A percentile compares a stretch with the other conserved stretches of the same genome.
Conservation (phyloP, 2,888 invertebrate species). For the Anagyrus pseudococci region DNA sequence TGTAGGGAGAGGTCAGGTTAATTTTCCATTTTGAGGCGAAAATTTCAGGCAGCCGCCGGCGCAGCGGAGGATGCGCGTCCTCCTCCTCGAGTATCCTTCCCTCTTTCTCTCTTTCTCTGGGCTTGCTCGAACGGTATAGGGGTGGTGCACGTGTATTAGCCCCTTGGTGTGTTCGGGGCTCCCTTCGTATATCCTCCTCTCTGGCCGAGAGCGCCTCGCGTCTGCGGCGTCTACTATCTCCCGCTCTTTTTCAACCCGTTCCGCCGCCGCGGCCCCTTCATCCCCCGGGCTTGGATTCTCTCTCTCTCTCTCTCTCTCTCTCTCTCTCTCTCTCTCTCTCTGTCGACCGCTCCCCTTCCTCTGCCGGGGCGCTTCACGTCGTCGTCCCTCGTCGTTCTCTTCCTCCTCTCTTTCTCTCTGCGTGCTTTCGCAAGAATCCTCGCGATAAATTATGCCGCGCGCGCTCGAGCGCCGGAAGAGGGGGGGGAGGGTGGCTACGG, state of each 20-base stretch:
- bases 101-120: no score
- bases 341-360: neutral
- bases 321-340: conserved; percentile 10
- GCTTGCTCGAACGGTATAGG: no score
- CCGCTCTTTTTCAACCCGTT: conserved; percentile 42
- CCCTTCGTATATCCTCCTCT: no score
- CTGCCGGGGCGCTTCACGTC: no score
- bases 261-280: conserved; percentile 34
- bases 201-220: conserved; percentile 30
- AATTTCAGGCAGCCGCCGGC: conserved; percentile 38
- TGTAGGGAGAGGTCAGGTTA: conserved; percentile 39
- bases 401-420: conserved; percentile 44
- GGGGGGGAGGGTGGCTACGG: no score
- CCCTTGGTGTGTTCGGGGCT: no score
- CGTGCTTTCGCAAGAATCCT: conserved; percentile 62
- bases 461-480: conserved; percentile 42
- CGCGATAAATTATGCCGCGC: conserved; percentile 62
- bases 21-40: conserved; percentile 51
- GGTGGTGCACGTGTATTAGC: no score
- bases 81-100: conserved; percentile 25
- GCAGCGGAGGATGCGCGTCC: conserved; percentile 39
- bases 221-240: conserved; percentile 36
- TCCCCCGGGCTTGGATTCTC: conserved; percentile 27
- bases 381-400: conserved; percentile 15
- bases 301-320: conserved; percentile 30